Conservation (phyloP, 2,888 invertebrate species). For the Volucella zonaria region DNA sequence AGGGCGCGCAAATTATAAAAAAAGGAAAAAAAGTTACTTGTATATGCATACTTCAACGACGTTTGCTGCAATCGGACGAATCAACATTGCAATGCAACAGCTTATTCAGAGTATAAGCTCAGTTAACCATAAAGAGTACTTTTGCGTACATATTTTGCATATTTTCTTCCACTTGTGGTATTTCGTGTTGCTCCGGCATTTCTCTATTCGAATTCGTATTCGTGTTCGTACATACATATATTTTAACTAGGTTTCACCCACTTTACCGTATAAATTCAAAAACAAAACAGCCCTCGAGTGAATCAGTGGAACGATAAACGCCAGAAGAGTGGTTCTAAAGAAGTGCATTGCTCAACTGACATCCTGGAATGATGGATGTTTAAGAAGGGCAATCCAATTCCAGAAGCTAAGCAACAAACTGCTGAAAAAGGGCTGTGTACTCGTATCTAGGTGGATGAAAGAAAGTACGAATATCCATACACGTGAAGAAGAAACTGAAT, state of each 20-base stretch:
- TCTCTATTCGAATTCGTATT: not conserved
- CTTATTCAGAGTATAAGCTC: constrained; percentile 38
- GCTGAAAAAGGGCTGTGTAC: not conserved
- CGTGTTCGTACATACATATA: not conserved
- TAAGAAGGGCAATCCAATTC: constrained; percentile 38
- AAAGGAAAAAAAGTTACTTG: no score
- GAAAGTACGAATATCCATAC: not conserved
- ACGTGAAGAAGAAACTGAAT: not conserved
- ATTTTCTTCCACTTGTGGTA: constrained; percentile 44
- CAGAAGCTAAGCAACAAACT: not conserved
- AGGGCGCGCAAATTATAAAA: no score
- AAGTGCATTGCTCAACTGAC: constrained; percentile 60
- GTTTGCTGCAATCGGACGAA: not conserved
- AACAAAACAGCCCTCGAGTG: not conserved
- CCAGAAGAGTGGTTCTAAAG: constrained; percentile 14
- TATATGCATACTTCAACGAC: not conserved
- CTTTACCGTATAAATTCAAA: not conserved
- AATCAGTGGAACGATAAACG: constrained; percentile 16
- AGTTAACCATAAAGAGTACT: constrained; percentile 41
- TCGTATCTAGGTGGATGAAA: no score
- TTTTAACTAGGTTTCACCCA: not conserved
- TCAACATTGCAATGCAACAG: constrained; percentile 48
- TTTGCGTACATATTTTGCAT: constrained; percentile 48
- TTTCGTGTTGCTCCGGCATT: constrained; percentile 26
- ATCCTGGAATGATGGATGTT: constrained; percentile 42